Evolutionary conservation across 2,113 vertebrate genomes (phyloP).

Genomic region (Speoplatyrhinus poulsoni): DNA sequence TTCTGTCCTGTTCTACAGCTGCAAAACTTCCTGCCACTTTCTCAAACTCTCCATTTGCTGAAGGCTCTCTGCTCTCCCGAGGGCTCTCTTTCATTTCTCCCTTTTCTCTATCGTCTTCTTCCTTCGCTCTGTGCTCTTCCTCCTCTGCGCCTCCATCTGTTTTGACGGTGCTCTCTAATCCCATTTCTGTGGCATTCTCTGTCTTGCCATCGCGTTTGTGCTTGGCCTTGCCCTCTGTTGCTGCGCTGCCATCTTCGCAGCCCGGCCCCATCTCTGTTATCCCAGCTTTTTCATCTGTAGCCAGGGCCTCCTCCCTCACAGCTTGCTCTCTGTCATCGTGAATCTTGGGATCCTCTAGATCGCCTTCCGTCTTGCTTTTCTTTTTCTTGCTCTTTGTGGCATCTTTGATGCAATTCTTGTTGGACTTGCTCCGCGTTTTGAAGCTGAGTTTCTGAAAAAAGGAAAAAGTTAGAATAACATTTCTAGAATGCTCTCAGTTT

Average conservation of each 20-base stretch:
- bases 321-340: constrained; percentile 46
- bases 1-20: constrained; percentile 16
- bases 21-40: constrained; percentile 1
- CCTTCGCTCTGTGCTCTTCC: constrained; percentile 4
- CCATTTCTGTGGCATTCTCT: constrained; percentile 33
- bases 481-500: constrained; percentile 12
- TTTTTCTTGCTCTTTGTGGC: constrained; percentile 72
- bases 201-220: constrained; percentile 23
- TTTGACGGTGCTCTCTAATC: constrained; percentile 23
- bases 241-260: constrained; percentile 2
- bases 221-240: constrained; percentile 23
- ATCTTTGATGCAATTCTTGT: constrained; percentile 77
- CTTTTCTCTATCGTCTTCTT: neutral
- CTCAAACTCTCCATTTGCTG: constrained; percentile 20
- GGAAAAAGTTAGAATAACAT: constrained; percentile 23
- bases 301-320: neutral
- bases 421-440: constrained; percentile 74
- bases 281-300: constrained; percentile 8
- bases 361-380: constrained; percentile 50
- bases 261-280: constrained; percentile 12
- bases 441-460: constrained; percentile 80
- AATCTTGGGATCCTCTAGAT: constrained; percentile 60
- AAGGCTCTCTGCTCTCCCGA: constrained; percentile 28
- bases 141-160: constrained; percentile 21
- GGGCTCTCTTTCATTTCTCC: constrained; percentile 20